Percentiles rank a stretch among this genome's conserved stretches.
Conservation (phyloP, 1,140 invertebrate species). For the Chrysopa pallens region DNA sequence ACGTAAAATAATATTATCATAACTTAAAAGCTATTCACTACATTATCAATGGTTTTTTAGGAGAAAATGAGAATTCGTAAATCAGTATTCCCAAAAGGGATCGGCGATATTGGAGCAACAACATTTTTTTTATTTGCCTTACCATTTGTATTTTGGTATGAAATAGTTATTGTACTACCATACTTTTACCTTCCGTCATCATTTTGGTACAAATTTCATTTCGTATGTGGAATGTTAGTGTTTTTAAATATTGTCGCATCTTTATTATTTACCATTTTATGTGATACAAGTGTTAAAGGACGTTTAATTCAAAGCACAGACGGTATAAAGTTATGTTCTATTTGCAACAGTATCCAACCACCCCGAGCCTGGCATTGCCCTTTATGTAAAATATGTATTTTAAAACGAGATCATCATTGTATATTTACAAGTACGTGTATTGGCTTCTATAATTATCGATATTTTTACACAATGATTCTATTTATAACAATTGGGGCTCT, state of each 20-base stretch:
- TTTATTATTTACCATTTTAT: slow-evolving; percentile 49
- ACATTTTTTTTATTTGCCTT: slow-evolving; percentile 33
- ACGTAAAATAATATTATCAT: too few relatives aligned
- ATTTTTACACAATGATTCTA: slow-evolving; percentile 67
- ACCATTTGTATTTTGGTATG: slow-evolving; percentile 42
- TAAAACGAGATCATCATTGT: slow-evolving; percentile 91
- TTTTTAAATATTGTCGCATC: slow-evolving; percentile 59
- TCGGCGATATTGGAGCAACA: slow-evolving; percentile 28
- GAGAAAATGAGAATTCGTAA: slow-evolving; percentile 16
- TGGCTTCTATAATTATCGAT: slow-evolving; percentile 77
- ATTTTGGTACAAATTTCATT: slow-evolving; percentile 36
- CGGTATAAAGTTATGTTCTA: slow-evolving; percentile 58
- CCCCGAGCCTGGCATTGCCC: slow-evolving; percentile 81
- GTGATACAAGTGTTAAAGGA: slow-evolving; percentile 47
- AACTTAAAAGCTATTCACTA: too few relatives aligned
- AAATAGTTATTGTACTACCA: slow-evolving; percentile 46
- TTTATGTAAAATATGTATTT: slow-evolving; percentile 60
- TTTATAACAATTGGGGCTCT: slow-evolving; percentile 54
- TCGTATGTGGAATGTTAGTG: slow-evolving; percentile 44
- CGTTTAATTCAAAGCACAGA: slow-evolving; percentile 23
- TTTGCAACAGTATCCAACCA: slow-evolving; percentile 63
- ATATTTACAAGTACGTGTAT: slow-evolving; percentile 79
- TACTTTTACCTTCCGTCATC: slow-evolving; percentile 25
- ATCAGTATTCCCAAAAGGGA: slow-evolving; percentile 26
- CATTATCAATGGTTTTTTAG: too few relatives aligned